These are phyloP conservation scores for Macrophya annulata DNA, from an alignment of 2,888 invertebrate genomes.

Conservation along the genomic window DNA sequence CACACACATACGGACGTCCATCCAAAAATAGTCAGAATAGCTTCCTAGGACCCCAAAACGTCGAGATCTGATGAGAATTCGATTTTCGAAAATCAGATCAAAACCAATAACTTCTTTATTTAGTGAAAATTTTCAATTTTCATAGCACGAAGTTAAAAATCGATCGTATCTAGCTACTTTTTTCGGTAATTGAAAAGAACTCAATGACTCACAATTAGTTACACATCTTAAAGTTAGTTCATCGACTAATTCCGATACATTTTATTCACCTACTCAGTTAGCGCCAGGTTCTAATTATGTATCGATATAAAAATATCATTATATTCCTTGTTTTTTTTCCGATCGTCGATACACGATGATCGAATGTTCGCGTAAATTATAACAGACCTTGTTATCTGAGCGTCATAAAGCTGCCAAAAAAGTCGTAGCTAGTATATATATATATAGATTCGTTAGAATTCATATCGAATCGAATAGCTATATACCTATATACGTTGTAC, in stretches of 20 bases:
- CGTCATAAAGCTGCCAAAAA: slow-evolving; percentile 40
- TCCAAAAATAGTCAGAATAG: too few species aligned
- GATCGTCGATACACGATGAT: slow-evolving; percentile 1
- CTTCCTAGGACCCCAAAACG: too few species aligned
- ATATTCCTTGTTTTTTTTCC: slow-evolving; percentile 1
- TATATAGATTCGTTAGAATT: background rate
- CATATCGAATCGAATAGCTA: background rate
- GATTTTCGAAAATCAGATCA: too few species aligned
- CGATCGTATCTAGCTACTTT: too few species aligned
- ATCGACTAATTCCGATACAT: background rate
- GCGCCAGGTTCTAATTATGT: too few species aligned
- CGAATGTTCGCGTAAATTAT: background rate
- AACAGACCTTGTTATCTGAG: slow-evolving; percentile 20
- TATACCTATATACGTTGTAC: background rate
- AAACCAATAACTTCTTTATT: too few species aligned
- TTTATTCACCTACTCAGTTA: background rate
- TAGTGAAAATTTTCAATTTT: too few species aligned
- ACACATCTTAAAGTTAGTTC: background rate
- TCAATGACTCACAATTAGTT: slow-evolving; percentile 11
- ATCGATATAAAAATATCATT: background rate
- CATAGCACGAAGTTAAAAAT: too few species aligned
- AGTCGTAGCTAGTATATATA: background rate
- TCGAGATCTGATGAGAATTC: too few species aligned
- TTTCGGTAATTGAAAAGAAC: background rate
- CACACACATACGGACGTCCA: too few species aligned